These are phyloP conservation scores for Edolisoma coerulescens DNA, from an alignment of 2,113 vertebrate genomes.

Conservation along the genomic window DNA sequence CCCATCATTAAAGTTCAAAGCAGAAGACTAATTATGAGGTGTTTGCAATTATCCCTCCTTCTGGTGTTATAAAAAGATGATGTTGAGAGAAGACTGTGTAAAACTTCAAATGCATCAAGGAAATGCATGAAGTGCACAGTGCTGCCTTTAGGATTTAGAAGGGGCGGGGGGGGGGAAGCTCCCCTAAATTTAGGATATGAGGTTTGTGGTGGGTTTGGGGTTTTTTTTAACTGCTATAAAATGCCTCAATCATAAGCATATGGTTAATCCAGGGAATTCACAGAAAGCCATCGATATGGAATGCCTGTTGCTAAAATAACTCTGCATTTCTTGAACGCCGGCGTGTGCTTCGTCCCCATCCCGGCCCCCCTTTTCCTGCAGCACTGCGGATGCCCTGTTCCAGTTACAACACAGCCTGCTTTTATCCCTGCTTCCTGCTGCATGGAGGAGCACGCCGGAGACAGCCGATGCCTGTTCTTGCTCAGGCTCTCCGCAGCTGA, in stretches of 20 bases:
- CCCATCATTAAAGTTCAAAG: constrained; percentile 26
- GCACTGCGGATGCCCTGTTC: neutral
- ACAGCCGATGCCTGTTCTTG: constrained; percentile 26
- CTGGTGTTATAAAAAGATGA: neutral
- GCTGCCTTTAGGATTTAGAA: neutral
- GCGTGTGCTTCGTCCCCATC: neutral
- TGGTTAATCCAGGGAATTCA: neutral
- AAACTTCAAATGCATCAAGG: neutral
- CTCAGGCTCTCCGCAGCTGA: constrained; percentile 40
- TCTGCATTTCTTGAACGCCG: neutral
- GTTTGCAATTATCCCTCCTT: constrained; percentile 2
- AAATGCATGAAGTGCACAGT: neutral
- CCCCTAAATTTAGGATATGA: neutral
- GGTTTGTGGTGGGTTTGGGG: neutral
- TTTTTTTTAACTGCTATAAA: neutral
- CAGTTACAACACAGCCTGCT: neutral
- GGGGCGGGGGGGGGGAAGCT: neutral
- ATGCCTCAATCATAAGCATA: neutral
- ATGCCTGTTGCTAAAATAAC: constrained; percentile 5
- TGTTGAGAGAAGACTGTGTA: neutral
- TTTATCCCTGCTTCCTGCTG: constrained; percentile 59
- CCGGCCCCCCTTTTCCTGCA: constrained; percentile 30
- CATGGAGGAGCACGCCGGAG: constrained; percentile 3
- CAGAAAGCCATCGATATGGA: neutral
- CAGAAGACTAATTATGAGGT: neutral